phyloP scores from a whole-genome alignment of 2,888 invertebrate species.

The Euproctis similis region DNA sequence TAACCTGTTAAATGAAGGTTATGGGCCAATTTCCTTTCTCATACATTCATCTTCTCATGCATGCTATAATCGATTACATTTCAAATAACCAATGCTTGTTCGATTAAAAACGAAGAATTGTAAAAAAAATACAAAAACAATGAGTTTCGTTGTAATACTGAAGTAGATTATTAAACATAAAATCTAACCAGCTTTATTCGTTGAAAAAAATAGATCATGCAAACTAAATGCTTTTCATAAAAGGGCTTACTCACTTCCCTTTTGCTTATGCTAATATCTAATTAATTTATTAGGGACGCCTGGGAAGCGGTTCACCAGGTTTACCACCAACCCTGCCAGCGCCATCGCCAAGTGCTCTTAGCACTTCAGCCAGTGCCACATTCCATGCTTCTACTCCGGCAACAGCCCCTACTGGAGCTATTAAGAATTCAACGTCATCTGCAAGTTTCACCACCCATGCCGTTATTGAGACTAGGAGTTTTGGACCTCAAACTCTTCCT shows the following conservation, averaged over 20 bases:
- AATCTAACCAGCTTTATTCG: too few relatives aligned
- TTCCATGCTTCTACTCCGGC: conserved; percentile 65
- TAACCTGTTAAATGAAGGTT: too few relatives aligned
- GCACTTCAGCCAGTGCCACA: conserved; percentile 80
- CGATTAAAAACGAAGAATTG: too few relatives aligned
- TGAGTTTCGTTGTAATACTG: too few relatives aligned
- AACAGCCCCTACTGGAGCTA: conserved; percentile 48
- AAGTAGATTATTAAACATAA: too few relatives aligned
- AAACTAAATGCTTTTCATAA: neutral
- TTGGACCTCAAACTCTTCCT: conserved; percentile 67
- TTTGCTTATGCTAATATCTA: conserved; percentile 6
- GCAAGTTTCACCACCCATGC: conserved; percentile 75
- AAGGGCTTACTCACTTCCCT: neutral
- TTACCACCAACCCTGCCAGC: conserved; percentile 84
- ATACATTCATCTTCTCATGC: too few relatives aligned
- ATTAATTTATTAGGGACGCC: conserved; percentile 47
- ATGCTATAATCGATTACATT: too few relatives aligned
- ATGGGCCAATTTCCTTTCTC: too few relatives aligned
- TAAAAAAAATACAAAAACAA: too few relatives aligned
- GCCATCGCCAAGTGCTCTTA: conserved; percentile 79
- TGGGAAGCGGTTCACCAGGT: conserved; percentile 73
- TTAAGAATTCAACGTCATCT: conserved; percentile 76
- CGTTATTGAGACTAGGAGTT: conserved; percentile 64
- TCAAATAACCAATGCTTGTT: too few relatives aligned
- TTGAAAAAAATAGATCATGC: too few relatives aligned